Evolutionary conservation across 2,888 invertebrate genomes (phyloP).

Genomic region (Lamproptera curius): DNA sequence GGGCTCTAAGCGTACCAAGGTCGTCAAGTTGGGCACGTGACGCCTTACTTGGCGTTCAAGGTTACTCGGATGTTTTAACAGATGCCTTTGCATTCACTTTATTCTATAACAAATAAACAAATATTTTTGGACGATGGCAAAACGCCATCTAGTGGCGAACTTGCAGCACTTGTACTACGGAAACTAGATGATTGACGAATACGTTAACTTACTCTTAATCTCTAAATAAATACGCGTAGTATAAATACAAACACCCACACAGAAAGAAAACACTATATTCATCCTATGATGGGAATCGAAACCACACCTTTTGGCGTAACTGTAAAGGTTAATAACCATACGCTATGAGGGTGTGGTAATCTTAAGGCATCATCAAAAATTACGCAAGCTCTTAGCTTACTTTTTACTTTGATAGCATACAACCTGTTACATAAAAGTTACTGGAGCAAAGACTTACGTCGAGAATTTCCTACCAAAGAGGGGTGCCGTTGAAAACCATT

Average conservation of each 20-base stretch:
- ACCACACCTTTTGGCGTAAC: no score
- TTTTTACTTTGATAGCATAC: no score
- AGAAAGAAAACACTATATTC: no score
- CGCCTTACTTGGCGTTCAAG: constrained; percentile 11
- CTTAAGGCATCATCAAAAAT: neutral
- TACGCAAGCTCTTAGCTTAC: neutral
- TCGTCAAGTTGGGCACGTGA: constrained; percentile 5
- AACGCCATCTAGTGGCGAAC: neutral
- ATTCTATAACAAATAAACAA: neutral
- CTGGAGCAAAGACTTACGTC: no score
- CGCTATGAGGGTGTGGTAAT: neutral
- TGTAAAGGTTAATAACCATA: neutral
- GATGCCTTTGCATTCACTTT: constrained; percentile 4
- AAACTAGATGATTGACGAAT: neutral
- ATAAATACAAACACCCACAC: no score
- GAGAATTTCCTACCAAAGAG: no score
- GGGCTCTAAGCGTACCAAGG: neutral
- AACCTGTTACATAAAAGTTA: no score
- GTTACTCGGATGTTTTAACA: constrained; percentile 11
- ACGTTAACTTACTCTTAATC: no score
- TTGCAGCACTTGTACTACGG: neutral
- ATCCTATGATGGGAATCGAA: no score
- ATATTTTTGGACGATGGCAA: no score
- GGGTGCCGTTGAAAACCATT: no score
- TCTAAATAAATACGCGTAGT: no score